These are phyloP conservation scores for Salvelinus alpinus DNA, from an alignment of 2,113 vertebrate species.

Conservation along the genomic window DNA sequence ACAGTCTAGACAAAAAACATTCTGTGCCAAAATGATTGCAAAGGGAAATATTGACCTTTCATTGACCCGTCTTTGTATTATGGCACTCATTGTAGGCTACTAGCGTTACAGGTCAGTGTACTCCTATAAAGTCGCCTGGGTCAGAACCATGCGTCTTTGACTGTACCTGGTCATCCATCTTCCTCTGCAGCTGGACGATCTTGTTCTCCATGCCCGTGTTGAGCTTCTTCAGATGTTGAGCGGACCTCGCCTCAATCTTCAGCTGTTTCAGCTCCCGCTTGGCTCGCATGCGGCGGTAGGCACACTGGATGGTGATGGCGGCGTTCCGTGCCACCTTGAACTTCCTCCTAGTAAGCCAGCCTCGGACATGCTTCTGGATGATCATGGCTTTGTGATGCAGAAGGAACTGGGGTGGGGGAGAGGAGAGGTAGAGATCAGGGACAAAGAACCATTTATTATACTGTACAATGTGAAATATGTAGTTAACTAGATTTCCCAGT, in stretches of 20 bases:
- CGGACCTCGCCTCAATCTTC: slow-evolving; percentile 89
- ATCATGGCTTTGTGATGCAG: slow-evolving; percentile 85
- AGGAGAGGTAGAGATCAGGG: background rate
- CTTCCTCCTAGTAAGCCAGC: slow-evolving; percentile 80
- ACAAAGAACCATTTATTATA: background rate
- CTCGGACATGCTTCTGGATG: slow-evolving; percentile 80
- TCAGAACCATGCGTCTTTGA: no score
- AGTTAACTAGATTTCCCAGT: background rate
- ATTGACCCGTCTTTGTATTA: no score
- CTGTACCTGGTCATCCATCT: slow-evolving; percentile 91
- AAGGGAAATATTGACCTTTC: no score
- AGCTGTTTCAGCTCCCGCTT: slow-evolving; percentile 81
- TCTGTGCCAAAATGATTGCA: no score
- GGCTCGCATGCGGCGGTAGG: slow-evolving; percentile 79
- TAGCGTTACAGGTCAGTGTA: no score
- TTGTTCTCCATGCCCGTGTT: slow-evolving; percentile 98
- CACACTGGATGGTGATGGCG: slow-evolving; percentile 85
- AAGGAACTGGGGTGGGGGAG: slow-evolving; percentile 74
- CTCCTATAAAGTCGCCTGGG: no score
- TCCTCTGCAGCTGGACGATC: slow-evolving; percentile 93
- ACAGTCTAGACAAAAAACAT: background rate
- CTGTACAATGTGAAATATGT: background rate
- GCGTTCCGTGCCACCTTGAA: slow-evolving; percentile 69
- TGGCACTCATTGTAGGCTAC: no score
- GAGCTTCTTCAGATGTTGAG: slow-evolving; percentile 86